Evolutionary conservation across 2,797 vertebrate genomes (phyloP), one percentile per base, ranked within the genome.

Genomic region (Enteromius mattozi): DNA sequence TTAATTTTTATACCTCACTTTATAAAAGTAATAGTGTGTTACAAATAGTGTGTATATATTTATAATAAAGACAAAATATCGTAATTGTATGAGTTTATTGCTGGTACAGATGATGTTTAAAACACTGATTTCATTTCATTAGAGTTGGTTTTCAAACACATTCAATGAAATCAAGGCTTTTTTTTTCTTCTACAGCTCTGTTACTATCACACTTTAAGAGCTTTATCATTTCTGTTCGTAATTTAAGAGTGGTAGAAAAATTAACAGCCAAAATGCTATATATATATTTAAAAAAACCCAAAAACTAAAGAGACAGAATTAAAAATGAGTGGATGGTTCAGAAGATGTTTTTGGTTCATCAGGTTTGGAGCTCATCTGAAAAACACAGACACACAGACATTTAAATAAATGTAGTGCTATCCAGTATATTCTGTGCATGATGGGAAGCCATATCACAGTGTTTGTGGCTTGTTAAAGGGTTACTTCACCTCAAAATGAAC

Each of bases 271-370:
- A 59, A 5, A 59, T 59, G 10, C 10, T 24, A 59, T 24, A 12
- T 35, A 35, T 35, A 13, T 42, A 14, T 10, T 37, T 14, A 65
- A 33, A 51, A 6, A 4, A 54, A 17, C 8, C 21, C 7, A 13
- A 6, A n/a, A 19, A 78, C 3, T 16, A 40, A 19, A 59, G 13
- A 13, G 35, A 83, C 21, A 14, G n/a, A 59, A 59, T 89, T 86
- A 91, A 54, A 91, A 91, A 45, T 80, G 90, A 61, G 66, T 88
- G 17, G 76, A 61, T 75, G 84, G 84, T 3, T 77, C 85, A 17
- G 86, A 33, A 0, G 84, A 47, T 16, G 87, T 6, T 86, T 90
- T 91, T 4, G 51, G 68, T 27, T 91, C 91, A 13, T 91, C 89
- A 47, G 78, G 19, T 81, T 89, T 91, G 19, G 72, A 71, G 78